These are phyloP conservation scores for Cerastoderma edule DNA, from an alignment of 2,888 invertebrate species.

Conservation along the genomic window DNA sequence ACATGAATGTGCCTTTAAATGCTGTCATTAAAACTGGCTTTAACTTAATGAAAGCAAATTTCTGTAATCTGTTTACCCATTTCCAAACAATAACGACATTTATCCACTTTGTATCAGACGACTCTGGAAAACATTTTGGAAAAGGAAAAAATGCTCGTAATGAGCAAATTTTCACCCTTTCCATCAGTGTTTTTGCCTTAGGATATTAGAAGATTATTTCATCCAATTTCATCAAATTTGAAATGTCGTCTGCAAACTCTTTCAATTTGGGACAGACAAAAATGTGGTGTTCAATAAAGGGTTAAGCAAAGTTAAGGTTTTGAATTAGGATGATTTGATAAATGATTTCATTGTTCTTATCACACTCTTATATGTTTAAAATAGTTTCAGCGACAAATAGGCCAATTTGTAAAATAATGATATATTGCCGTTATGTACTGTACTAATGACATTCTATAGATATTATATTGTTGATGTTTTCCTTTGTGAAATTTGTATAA, in stretches of 20 bases:
- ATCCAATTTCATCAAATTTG: too few relatives aligned
- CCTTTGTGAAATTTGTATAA: too few relatives aligned
- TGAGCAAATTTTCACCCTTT: slow-evolving; percentile 4
- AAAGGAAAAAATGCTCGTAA: background rate
- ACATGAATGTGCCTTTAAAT: background rate
- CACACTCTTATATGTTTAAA: background rate
- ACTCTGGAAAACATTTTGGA: slow-evolving; percentile 1
- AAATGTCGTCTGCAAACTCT: too few relatives aligned
- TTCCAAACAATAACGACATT: background rate
- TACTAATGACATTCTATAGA: too few relatives aligned
- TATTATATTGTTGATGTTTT: too few relatives aligned
- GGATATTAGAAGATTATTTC: too few relatives aligned
- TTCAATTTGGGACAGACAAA: background rate
- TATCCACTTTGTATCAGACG: background rate
- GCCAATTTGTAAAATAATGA: too few relatives aligned
- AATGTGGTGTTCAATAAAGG: background rate
- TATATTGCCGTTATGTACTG: too few relatives aligned
- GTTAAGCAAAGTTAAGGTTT: background rate
- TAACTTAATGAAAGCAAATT: background rate
- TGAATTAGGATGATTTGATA: background rate
- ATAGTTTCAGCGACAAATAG: too few relatives aligned
- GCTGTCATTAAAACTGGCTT: background rate
- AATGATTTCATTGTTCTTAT: background rate
- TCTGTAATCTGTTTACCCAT: background rate
- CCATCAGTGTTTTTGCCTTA: background rate